Conservation (phyloP, 1,140 invertebrate genomes). For the Drosophila novamexicana region DNA sequence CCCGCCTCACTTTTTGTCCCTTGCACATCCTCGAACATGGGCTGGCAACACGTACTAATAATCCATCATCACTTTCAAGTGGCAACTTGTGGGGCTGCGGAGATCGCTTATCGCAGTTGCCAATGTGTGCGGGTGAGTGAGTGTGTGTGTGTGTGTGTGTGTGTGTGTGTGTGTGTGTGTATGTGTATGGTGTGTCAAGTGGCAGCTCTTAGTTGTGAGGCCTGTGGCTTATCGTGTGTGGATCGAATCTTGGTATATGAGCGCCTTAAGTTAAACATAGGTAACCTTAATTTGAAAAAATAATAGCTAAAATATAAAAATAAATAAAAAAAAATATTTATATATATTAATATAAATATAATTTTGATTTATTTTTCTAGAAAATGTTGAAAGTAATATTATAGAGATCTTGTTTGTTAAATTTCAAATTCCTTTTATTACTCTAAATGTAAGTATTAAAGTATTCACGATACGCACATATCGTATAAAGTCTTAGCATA, state of each 20-base stretch:
- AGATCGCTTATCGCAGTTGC: slow-evolving; percentile 48
- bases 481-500: background rate
- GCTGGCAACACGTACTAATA: slow-evolving; percentile 72
- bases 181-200: slow-evolving; percentile 11
- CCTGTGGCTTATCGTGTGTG: slow-evolving; percentile 9
- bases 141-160: slow-evolving; percentile 1
- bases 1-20: background rate
- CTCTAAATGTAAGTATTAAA: background rate
- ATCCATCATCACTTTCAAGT: slow-evolving; percentile 70
- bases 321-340: too few species aligned
- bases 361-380: too few species aligned
- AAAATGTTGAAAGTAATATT: too few species aligned
- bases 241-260: background rate
- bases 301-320: too few species aligned
- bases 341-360: too few species aligned
- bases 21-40: slow-evolving; percentile 56
- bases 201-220: slow-evolving; percentile 8
- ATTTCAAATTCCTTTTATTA: background rate
- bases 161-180: slow-evolving; percentile 15
- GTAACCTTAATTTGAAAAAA: too few species aligned
- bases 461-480: slow-evolving; percentile 9
- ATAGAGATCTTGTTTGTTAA: too few species aligned
- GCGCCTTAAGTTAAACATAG: too few species aligned
- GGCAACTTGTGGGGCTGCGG: slow-evolving; percentile 49
- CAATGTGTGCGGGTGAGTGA: background rate